Percentiles rank a stretch among this genome's conserved stretches.
phyloP scores from a whole-genome alignment of 2,888 invertebrate species.

The Agrilus cyanescens region DNA sequence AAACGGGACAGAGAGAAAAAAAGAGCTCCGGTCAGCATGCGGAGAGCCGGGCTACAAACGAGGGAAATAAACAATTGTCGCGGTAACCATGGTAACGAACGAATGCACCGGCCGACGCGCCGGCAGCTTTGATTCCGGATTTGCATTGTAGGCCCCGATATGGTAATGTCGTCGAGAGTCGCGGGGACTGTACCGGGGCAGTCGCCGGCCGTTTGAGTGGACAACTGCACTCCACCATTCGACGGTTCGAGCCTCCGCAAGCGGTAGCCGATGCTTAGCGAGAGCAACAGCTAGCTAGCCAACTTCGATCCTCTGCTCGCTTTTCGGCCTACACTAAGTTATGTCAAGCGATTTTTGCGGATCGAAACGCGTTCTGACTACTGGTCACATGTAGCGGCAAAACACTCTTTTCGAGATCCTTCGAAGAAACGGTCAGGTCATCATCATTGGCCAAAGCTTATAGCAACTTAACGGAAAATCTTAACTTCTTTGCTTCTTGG shows the following conservation, averaged over 20 bases:
- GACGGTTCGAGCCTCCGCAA: too few species aligned
- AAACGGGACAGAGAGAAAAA: conserved; percentile 23
- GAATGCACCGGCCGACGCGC: conserved; percentile 15
- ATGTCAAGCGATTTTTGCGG: conserved; percentile 32
- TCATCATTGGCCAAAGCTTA: too few species aligned
- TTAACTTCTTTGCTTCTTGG: too few species aligned
- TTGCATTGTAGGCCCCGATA: conserved; percentile 36
- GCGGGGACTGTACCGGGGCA: conserved; percentile 29
- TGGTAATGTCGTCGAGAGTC: conserved; percentile 32
- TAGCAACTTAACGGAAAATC: too few species aligned
- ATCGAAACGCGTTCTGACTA: too few species aligned
- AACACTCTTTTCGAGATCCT: too few species aligned
- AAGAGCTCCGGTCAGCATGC: conserved; percentile 19
- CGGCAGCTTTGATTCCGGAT: conserved; percentile 34
- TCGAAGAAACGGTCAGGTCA: too few species aligned
- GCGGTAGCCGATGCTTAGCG: conserved; percentile 26
- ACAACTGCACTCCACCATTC: too few species aligned
- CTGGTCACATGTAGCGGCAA: too few species aligned
- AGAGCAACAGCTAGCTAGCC: conserved; percentile 11
- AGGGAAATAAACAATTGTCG: conserved; percentile 35
- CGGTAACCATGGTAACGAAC: conserved; percentile 30
- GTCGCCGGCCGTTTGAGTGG: conserved; percentile 13
- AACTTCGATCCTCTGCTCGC: conserved; percentile 17
- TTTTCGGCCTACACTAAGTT: conserved; percentile 35
- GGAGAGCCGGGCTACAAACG: conserved; percentile 33